Conservation (phyloP, 2,888 invertebrate species). For the Drosophila neonasuta region DNA sequence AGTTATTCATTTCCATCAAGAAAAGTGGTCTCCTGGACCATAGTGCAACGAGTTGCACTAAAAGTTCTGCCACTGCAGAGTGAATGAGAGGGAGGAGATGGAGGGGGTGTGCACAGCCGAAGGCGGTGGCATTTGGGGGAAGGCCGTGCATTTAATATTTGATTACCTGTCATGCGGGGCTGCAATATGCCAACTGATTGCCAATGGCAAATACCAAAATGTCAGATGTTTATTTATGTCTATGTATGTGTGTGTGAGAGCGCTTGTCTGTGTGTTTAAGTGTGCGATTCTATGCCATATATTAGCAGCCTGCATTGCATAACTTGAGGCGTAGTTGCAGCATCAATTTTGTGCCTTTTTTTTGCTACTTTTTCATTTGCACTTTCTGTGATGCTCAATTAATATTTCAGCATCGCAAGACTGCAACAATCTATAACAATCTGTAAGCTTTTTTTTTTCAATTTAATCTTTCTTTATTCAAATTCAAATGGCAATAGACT, state of each 20-base stretch:
- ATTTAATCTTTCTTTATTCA: too few species aligned
- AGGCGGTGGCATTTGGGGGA: constrained; percentile 5
- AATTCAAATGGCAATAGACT: too few species aligned
- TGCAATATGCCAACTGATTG: constrained; percentile 50
- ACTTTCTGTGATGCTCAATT: neutral
- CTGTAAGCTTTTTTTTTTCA: too few species aligned
- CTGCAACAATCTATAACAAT: too few species aligned
- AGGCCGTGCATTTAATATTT: constrained; percentile 44
- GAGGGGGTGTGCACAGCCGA: neutral
- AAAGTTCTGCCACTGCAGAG: neutral
- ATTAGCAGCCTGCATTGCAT: constrained; percentile 18
- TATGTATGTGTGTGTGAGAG: neutral
- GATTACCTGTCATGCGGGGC: constrained; percentile 47
- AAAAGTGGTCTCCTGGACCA: too few species aligned
- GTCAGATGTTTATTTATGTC: constrained; percentile 23
- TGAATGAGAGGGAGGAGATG: neutral
- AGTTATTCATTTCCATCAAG: too few species aligned
- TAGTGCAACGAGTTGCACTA: neutral
- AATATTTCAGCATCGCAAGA: neutral
- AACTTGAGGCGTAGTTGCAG: neutral
- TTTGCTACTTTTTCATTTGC: neutral
- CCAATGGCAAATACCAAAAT: constrained; percentile 48
- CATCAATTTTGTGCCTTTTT: constrained; percentile 9
- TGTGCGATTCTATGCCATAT: constrained; percentile 5
- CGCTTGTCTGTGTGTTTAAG: neutral